Conservation (phyloP, 2,113 vertebrate genomes). For the Uria aalge region DNA sequence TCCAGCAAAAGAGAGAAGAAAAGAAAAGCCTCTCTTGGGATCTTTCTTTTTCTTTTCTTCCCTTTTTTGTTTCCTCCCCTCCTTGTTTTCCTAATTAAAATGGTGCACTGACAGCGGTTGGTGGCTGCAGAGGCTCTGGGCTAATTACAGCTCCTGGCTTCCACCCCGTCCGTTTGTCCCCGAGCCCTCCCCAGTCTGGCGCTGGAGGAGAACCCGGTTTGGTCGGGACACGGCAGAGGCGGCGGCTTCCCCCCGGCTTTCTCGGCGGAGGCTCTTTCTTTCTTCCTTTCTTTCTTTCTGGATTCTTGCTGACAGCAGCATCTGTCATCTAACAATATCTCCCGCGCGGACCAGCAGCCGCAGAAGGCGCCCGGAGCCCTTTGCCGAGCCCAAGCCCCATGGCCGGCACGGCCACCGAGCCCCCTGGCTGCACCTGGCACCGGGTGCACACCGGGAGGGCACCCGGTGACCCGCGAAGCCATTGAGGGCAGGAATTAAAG, state of each 20-base stretch:
- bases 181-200: not conserved
- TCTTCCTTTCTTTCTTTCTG: not conserved
- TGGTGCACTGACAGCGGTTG: not conserved
- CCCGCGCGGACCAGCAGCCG: not conserved
- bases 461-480: not conserved
- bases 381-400: not conserved
- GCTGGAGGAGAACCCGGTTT: not conserved
- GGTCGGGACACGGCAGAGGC: not conserved
- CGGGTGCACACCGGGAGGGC: not conserved
- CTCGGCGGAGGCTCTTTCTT: not conserved
- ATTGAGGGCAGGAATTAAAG: not conserved
- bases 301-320: constrained; percentile 47
- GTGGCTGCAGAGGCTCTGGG: not conserved
- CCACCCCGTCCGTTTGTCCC: not conserved
- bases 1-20: not conserved
- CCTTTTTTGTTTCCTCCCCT: not conserved
- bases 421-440: not conserved
- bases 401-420: not conserved
- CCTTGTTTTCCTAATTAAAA: not conserved
- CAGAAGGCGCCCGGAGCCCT: not conserved
- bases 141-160: constrained; percentile 3
- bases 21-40: not conserved
- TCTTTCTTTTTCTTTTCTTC: not conserved
- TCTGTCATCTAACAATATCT: not conserved
- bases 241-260: not conserved